phyloP scores from a whole-genome alignment of 2,888 invertebrate genomes.

The Lithophane semibrunnea region DNA sequence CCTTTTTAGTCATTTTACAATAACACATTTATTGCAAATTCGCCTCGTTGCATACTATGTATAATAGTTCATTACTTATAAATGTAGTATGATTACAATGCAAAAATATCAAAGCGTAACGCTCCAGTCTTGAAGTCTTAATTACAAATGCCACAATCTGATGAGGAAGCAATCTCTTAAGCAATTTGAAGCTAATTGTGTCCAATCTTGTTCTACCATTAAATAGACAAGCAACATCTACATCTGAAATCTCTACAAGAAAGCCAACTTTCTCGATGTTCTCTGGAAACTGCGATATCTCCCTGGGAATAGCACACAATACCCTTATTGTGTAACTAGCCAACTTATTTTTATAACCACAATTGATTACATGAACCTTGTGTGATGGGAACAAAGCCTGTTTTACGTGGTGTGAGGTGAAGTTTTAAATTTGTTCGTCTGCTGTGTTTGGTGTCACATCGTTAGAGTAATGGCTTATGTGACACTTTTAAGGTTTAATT shows the following conservation, averaged over 20 bases:
- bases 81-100: slow-evolving; percentile 22
- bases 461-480: slow-evolving; percentile 55
- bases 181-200: slow-evolving; percentile 67
- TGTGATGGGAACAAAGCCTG: slow-evolving; percentile 8
- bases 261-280: slow-evolving; percentile 74
- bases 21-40: background rate
- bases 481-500: slow-evolving; percentile 60
- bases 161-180: slow-evolving; percentile 61
- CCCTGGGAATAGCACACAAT: slow-evolving; percentile 77
- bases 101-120: slow-evolving; percentile 32
- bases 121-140: slow-evolving; percentile 1
- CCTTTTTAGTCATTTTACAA: background rate
- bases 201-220: slow-evolving; percentile 67
- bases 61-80: background rate
- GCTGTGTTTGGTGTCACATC: slow-evolving; percentile 52
- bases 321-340: slow-evolving; percentile 70
- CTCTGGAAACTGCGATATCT: slow-evolving; percentile 74
- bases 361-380: slow-evolving; percentile 23
- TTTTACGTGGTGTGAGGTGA: background rate
- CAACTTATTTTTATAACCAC: slow-evolving; percentile 25
- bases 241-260: slow-evolving; percentile 70
- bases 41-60: background rate
- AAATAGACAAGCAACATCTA: slow-evolving; percentile 65
- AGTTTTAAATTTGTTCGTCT: slow-evolving; percentile 14
- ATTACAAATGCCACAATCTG: slow-evolving; percentile 46